phyloP scores from a whole-genome alignment of 2,888 invertebrate genomes.

The Rhagophthalmus giganteus region DNA sequence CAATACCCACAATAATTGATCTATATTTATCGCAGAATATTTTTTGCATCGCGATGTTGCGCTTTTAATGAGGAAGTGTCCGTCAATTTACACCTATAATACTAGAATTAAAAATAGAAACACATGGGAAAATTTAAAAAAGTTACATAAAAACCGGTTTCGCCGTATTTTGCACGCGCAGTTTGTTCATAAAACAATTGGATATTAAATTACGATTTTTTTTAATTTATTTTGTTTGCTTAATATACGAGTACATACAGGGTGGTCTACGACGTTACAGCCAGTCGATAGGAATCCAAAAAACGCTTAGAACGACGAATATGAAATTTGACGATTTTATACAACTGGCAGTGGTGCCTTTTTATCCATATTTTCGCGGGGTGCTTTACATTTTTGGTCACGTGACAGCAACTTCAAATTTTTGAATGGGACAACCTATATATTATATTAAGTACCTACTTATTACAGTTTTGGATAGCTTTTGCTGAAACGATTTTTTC shows the following conservation, averaged over 20 bases:
- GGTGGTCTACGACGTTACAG: background rate
- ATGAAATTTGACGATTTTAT: background rate
- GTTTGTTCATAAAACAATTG: too few relatives aligned
- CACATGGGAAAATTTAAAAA: conserved; percentile 4
- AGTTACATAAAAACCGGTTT: background rate
- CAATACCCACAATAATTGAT: background rate
- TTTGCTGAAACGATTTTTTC: too few relatives aligned
- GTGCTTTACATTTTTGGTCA: too few relatives aligned
- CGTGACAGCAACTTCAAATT: too few relatives aligned
- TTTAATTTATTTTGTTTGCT: background rate
- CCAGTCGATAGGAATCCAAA: background rate
- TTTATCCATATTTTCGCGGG: too few relatives aligned
- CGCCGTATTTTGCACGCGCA: too few relatives aligned
- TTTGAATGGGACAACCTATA: too few relatives aligned
- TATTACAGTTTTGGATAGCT: too few relatives aligned
- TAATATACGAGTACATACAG: background rate
- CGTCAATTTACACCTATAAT: conserved; percentile 6
- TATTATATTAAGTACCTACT: too few relatives aligned
- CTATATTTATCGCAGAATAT: conserved; percentile 18
- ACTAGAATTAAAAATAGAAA: conserved; percentile 9
- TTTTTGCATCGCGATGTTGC: conserved; percentile 13
- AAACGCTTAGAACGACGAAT: background rate
- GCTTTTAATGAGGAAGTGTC: conserved; percentile 21
- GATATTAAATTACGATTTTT: background rate
- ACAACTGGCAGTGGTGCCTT: background rate